A percentile compares a stretch with the other conserved stretches of the same genome.
These are phyloP conservation scores for Drosophila varians DNA, from an alignment of 1,140 invertebrate genomes.

Conservation along the genomic window DNA sequence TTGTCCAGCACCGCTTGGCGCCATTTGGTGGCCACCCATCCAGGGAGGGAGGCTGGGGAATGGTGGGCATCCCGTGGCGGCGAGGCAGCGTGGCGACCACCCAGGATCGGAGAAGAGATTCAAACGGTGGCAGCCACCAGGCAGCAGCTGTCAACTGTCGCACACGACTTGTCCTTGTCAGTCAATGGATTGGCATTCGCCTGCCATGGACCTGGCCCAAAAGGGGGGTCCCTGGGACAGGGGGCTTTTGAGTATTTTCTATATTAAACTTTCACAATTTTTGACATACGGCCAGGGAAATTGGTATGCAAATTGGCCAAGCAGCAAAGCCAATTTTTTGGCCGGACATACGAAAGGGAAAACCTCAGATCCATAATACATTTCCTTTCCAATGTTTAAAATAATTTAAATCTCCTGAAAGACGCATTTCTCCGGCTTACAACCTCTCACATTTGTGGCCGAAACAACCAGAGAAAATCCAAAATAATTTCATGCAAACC, in stretches of 20 bases:
- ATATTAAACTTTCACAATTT: conserved; percentile 81
- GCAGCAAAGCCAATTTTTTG: conserved; percentile 6
- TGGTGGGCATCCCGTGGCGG: conserved; percentile 34
- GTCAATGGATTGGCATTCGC: conserved; percentile 61
- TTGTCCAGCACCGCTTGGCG: conserved; percentile 58
- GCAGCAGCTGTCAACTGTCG: conserved; percentile 81
- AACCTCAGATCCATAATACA: conserved; percentile 13
- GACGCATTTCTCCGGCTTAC: neutral
- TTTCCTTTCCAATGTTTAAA: no score
- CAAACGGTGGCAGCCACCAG: conserved; percentile 69
- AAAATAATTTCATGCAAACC: conserved; percentile 42
- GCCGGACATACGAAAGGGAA: conserved; percentile 25
- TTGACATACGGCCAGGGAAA: conserved; percentile 70
- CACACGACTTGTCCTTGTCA: conserved; percentile 80
- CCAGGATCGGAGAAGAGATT: conserved; percentile 21
- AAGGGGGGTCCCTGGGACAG: neutral
- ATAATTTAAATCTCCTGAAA: neutral
- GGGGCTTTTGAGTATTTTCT: conserved; percentile 65
- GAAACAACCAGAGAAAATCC: conserved; percentile 39
- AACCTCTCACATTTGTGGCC: conserved; percentile 19
- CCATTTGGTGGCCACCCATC: conserved; percentile 24
- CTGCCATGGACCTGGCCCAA: conserved; percentile 25
- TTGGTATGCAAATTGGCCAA: conserved; percentile 74
- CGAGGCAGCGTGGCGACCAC: conserved; percentile 13
- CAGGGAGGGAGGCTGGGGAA: conserved; percentile 9